Evolutionary conservation across 2,888 invertebrate genomes (phyloP).

Genomic region (Venusia cambrica): DNA sequence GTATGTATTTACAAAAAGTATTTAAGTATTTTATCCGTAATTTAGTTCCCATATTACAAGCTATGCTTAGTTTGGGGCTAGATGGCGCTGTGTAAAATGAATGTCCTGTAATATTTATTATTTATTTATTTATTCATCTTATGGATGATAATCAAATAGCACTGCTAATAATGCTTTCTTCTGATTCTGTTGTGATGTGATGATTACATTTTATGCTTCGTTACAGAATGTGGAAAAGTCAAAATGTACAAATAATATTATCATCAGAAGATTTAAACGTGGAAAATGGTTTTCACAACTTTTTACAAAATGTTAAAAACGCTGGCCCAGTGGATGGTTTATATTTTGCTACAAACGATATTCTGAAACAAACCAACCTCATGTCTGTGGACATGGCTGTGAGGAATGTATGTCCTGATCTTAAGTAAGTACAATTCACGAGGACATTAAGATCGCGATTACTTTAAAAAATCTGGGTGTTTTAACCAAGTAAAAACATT

Average conservation of each 20-base stretch:
- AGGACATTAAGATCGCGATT: too few relatives aligned
- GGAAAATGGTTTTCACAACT: conserved; percentile 5
- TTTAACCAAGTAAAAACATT: neutral
- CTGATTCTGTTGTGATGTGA: too few relatives aligned
- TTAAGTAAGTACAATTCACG: conserved; percentile 23
- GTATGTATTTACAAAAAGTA: too few relatives aligned
- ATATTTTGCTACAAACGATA: conserved; percentile 14
- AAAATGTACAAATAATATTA: conserved; percentile 23
- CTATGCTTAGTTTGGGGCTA: too few relatives aligned
- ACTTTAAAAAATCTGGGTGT: too few relatives aligned
- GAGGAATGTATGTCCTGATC: conserved; percentile 13
- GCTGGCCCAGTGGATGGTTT: conserved; percentile 17
- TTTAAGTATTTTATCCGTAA: too few relatives aligned
- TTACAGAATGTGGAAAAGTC: conserved; percentile 31
- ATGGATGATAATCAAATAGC: too few relatives aligned
- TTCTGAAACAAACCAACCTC: conserved; percentile 3
- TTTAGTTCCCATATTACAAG: too few relatives aligned
- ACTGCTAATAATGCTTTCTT: too few relatives aligned
- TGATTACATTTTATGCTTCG: neutral
- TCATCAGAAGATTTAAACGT: conserved; percentile 17
- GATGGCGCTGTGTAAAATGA: too few relatives aligned
- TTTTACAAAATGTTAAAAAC: conserved; percentile 9
- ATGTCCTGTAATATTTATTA: too few relatives aligned
- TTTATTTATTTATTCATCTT: too few relatives aligned
- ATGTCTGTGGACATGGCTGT: conserved; percentile 9